Percentiles rank a stretch among this genome's conserved stretches.
Conservation (phyloP, 2,113 vertebrate genomes). For the Chamaetylas fuelleborni region DNA sequence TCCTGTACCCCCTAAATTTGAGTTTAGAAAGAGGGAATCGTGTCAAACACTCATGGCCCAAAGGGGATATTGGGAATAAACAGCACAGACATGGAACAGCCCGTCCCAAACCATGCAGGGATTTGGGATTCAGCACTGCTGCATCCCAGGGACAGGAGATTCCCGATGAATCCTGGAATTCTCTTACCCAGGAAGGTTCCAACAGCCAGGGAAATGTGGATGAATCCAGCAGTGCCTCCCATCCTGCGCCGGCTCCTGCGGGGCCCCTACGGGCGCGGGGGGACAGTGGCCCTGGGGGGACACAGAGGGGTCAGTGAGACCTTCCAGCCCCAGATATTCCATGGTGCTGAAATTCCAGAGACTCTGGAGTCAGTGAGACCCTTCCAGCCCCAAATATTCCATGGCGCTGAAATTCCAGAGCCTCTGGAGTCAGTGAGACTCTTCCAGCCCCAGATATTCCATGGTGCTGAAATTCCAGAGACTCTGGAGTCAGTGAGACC, state of each 20-base stretch:
- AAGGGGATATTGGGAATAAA: fast-evolving
- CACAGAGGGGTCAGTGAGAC: neutral
- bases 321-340: neutral
- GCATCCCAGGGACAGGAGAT: fast-evolving
- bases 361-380: neutral
- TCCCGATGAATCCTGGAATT: neutral
- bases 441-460: no score
- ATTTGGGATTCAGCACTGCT: fast-evolving
- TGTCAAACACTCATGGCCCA: fast-evolving
- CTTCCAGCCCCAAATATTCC: no score
- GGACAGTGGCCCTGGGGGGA: neutral
- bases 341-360: fast-evolving
- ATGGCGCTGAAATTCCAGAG: no score
- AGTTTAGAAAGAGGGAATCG: fast-evolving
- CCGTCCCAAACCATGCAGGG: fast-evolving
- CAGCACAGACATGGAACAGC: fast-evolving
- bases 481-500: no score
- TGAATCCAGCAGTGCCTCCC: neutral
- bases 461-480: no score
- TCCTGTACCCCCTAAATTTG: neutral
- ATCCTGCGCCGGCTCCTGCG: neutral
- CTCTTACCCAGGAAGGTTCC: slow-evolving; percentile 68
- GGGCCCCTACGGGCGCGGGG: neutral
- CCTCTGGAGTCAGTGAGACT: no score
- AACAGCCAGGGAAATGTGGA: neutral